Conservation (phyloP, 2,797 vertebrate genomes). For the Spinibarbus caldwelli region DNA sequence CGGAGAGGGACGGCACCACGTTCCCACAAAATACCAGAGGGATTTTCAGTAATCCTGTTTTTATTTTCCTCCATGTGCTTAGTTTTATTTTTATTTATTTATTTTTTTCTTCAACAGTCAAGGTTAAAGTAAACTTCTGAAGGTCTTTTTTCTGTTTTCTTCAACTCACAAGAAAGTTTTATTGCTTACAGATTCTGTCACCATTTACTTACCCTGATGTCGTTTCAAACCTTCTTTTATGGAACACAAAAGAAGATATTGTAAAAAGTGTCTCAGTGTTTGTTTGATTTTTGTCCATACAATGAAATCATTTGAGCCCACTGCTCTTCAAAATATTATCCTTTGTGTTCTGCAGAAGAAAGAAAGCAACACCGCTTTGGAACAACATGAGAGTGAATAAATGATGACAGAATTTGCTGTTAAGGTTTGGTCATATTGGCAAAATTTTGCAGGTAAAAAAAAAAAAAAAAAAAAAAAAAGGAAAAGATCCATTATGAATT, state of each 20-base stretch:
- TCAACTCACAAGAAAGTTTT: background rate
- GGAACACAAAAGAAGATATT: background rate
- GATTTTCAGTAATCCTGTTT: constrained; percentile 53
- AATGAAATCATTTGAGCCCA: background rate
- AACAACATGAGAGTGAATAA: background rate
- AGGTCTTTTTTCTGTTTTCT: background rate
- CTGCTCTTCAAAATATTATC: background rate
- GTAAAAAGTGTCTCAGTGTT: background rate
- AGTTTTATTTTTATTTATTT: background rate
- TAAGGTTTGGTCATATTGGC: background rate
- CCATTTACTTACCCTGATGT: background rate
- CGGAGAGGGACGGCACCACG: constrained; percentile 61
- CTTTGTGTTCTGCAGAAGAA: background rate
- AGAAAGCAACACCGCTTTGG: background rate
- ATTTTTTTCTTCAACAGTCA: constrained; percentile 14
- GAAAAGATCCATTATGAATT: background rate
- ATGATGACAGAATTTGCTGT: background rate
- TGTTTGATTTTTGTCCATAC: background rate
- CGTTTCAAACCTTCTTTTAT: background rate
- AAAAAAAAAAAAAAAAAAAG: too few relatives aligned
- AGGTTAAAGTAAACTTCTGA: constrained; percentile 29
- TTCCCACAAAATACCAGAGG: constrained; percentile 58
- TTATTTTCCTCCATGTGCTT: constrained; percentile 49
- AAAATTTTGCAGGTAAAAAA: background rate
- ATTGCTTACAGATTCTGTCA: background rate